Percentiles rank a stretch among this genome's conserved stretches.
phyloP scores from a whole-genome alignment of 2,113 vertebrate genomes.

The Haplotaxodon microlepis region DNA sequence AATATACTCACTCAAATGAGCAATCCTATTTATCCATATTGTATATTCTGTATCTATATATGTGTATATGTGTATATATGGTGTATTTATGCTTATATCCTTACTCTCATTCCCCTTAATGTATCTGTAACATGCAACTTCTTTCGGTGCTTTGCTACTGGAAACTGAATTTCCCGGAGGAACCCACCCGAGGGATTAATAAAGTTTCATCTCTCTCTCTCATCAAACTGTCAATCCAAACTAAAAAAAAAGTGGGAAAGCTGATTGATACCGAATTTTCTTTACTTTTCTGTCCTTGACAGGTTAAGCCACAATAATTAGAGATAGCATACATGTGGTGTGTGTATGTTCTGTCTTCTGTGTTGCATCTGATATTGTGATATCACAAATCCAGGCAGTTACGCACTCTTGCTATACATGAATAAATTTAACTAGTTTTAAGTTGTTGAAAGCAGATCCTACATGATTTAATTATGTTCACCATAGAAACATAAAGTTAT shows the following conservation, averaged over 20 bases:
- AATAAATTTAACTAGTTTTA: background rate
- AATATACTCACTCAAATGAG: no score
- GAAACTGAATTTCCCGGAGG: no score
- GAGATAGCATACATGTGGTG: background rate
- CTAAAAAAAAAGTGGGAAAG: fast-evolving
- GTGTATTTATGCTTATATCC: no score
- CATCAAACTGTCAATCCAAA: background rate
- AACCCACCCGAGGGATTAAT: no score
- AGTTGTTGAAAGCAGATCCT: background rate
- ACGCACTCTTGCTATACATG: fast-evolving
- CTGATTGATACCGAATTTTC: fast-evolving
- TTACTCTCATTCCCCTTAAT: no score
- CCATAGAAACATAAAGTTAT: background rate
- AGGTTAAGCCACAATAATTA: background rate
- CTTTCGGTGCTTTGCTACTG: no score
- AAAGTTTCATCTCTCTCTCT: no score
- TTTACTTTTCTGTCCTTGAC: fast-evolving
- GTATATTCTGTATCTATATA: no score
- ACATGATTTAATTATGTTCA: background rate
- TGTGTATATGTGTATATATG: no score
- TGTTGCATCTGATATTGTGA: background rate
- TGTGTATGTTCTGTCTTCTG: background rate
- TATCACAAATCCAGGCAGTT: fast-evolving
- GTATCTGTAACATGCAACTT: no score
- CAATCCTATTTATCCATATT: no score